Evolutionary conservation across 2,113 vertebrate species (phyloP), one percentile per base, ranked within the genome.

Genomic region (Plecotus auritus): DNA sequence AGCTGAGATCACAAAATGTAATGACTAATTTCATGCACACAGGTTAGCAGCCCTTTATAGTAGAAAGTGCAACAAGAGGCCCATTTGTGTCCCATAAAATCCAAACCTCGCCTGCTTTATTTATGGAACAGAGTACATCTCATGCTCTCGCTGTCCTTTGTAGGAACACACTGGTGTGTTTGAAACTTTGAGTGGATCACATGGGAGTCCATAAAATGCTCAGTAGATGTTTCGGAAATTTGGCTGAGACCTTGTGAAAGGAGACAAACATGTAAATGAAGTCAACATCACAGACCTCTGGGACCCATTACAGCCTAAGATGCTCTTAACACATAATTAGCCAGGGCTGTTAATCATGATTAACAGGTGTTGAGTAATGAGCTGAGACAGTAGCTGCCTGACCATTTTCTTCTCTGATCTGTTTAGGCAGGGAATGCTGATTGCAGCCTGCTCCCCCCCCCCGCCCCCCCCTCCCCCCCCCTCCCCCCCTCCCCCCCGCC

Each of bases 341-440:
- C 97, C 89, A 83, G 95, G 96, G 84, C 91, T 98, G 92, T 98
- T 98, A 98, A 98, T 99, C 98, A 98, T 59, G 67, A 96, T 98
- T 98, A 98, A 97, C 98, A 98, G 98, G 98, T 99, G 98, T 97
- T 98, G 98, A 97, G 97, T 98, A 99, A 98, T 98, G 98, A 98
- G 97, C 97, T 77, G 76, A 98, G 98, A 97, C 98, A 97, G 98
- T 98, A 97, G 98, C 98, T 98, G 98, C 98, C 98, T 98, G 98
- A 97, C 98, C 92, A 1, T 35, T 95, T 95, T 97, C 97, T 85
- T 49, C 87, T 96, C 85, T 97, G 95, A 97, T 98, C 97, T 98
- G 95, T 95, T 97, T 97, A 98, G 94, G 96, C 93, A 98, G 42
- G 91, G 74, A 70, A 67, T 93, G 93, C 97, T 82, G 81, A 66